Evolutionary conservation across 1,140 invertebrate genomes (phyloP).

Genomic region (Centruroides vittatus): DNA sequence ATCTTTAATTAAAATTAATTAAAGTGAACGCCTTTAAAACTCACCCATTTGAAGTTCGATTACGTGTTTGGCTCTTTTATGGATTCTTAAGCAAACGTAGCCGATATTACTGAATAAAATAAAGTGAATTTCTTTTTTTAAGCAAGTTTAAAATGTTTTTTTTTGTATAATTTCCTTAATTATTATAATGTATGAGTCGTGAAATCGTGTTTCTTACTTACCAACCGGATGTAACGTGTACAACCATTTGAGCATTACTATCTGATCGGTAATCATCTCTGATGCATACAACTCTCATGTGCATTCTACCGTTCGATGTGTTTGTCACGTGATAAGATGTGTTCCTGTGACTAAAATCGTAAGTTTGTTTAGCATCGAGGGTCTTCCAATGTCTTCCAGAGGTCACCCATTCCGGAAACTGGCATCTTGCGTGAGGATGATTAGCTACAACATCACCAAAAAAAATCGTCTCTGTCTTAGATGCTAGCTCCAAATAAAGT

Average conservation of each 20-base stretch:
- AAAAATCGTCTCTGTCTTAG: too few species aligned
- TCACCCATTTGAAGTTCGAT: constrained; percentile 21
- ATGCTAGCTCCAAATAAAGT: too few species aligned
- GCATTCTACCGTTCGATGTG: not conserved
- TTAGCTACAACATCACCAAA: too few species aligned
- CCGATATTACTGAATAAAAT: constrained; percentile 16
- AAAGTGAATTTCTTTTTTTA: too few species aligned
- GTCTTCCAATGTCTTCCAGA: constrained; percentile 10
- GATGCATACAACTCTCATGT: constrained; percentile 5
- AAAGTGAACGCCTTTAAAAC: not conserved
- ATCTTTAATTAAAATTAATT: constrained; percentile 8
- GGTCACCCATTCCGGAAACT: constrained; percentile 15
- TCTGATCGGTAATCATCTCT: not conserved
- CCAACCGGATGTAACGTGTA: constrained; percentile 16
- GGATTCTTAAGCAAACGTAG: constrained; percentile 20
- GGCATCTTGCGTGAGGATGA: constrained; percentile 1
- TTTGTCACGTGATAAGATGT: constrained; percentile 8
- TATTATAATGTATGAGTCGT: not conserved
- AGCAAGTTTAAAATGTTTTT: too few species aligned
- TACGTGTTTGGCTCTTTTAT: constrained; percentile 18
- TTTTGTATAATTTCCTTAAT: too few species aligned
- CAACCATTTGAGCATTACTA: not conserved
- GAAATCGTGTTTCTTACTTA: not conserved
- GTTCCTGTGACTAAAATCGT: constrained; percentile 9
- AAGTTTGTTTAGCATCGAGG: constrained; percentile 10